Conservation (phyloP, 1,140 invertebrate species). For the Chlorops oryzae region DNA sequence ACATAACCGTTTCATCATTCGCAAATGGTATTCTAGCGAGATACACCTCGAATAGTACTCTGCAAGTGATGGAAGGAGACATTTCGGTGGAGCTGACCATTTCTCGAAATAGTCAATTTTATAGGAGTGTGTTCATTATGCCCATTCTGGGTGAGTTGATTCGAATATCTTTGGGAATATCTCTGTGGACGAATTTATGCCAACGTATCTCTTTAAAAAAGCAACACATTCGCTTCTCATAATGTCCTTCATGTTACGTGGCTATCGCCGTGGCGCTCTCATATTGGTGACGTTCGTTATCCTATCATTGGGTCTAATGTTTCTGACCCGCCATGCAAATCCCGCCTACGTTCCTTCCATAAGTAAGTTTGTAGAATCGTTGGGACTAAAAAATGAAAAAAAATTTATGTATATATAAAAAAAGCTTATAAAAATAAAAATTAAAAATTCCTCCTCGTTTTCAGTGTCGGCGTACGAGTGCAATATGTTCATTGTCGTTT, state of each 20-base stretch:
- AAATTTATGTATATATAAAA: no score
- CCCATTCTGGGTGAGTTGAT: slow-evolving; percentile 26
- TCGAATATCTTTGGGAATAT: not conserved
- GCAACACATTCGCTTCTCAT: slow-evolving; percentile 19
- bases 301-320: slow-evolving; percentile 31
- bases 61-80: slow-evolving; percentile 26
- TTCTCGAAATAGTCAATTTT: slow-evolving; percentile 29
- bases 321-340: slow-evolving; percentile 31
- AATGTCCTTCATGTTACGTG: slow-evolving; percentile 33
- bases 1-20: slow-evolving; percentile 23
- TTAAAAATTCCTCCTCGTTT: not conserved
- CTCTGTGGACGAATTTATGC: not conserved
- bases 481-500: slow-evolving; percentile 24
- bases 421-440: no score
- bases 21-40: slow-evolving; percentile 16
- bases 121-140: slow-evolving; percentile 27
- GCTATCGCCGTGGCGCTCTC: slow-evolving; percentile 32
- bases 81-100: slow-evolving; percentile 29
- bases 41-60: slow-evolving; percentile 18
- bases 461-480: slow-evolving; percentile 30
- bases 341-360: slow-evolving; percentile 33
- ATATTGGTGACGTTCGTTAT: slow-evolving; percentile 28
- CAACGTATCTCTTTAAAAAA: not conserved
- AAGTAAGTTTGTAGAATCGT: slow-evolving; percentile 19
- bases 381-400: not conserved